Base-by-base conservation (phyloP, 2,113 vertebrate species). In the Silurus asotus region DNA sequence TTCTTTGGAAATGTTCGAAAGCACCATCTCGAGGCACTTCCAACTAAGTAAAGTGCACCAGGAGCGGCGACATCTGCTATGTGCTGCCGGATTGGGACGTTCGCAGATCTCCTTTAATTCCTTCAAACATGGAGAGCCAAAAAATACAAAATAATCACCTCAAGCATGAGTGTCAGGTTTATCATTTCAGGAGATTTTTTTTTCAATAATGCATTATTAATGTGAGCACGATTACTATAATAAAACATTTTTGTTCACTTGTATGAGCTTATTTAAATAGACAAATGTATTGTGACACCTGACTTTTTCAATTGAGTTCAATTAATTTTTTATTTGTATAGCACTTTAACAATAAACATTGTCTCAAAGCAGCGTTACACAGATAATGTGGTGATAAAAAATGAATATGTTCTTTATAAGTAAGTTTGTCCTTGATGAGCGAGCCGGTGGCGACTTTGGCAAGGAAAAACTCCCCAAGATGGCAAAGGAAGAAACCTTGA, bases 1-100 rank as follows among this genome's bases (percentile, higher is more conserved):
- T 88, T 88, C 81, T 81, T 45, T 69, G 84, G 80, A 85, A 85
- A 80, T 78, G 70, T 87, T 83, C 37, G n/a, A 25, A 80, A 80
- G 37, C 37, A 37, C 37, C 37, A 14, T 79, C 83, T 81, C 58
- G 53, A 37, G 82, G 85, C 55, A 80, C 70, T 76, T 64, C 59
- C 23, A 78, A 62, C 86, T 88, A 87, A 90, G 86, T 90, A 88
- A 90, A 86, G 64, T 74, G 69, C 84, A 80, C 20, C 69, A 70
- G 81, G 83, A 89, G 74, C 83, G 53, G 49, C 55, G 28, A 11
- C 10, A 1, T 64, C 64, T 55, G 56, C 48, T 70, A 15, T 58
- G 82, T 61, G n/a, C 86, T 69, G 84, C 53, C 59, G 81, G 64
- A 84, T 70, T 59, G 51, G 37, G 37, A 83, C 45, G 20, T 81